Conservation (phyloP, 92 coral and sea anemone species). For the Heteractis magnifica region DNA sequence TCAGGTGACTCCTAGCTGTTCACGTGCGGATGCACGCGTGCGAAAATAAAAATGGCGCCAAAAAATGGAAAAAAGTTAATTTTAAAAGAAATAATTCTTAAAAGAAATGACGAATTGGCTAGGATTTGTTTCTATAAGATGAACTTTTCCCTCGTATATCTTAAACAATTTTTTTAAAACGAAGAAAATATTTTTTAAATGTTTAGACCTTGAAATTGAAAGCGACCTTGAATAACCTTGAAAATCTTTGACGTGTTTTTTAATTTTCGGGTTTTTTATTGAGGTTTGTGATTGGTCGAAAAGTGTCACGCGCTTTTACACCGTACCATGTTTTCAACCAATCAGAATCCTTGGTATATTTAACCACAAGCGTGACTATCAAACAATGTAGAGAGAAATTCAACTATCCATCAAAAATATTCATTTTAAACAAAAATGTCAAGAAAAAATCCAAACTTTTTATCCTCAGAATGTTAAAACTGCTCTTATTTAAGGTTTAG, state of each 20-base stretch:
- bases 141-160: neutral
- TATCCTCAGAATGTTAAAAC: too few relatives aligned
- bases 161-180: neutral
- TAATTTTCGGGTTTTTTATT: neutral
- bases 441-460: too few relatives aligned
- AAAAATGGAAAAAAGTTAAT: too few relatives aligned
- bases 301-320: neutral
- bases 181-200: too few relatives aligned
- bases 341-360: neutral
- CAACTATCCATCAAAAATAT: too few relatives aligned
- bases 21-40: too few relatives aligned
- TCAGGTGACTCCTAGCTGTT: too few relatives aligned
- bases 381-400: conserved; percentile 4
- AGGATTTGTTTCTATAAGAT: too few relatives aligned
- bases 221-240: conserved; percentile 4
- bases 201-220: neutral
- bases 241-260: neutral
- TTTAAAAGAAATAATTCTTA: too few relatives aligned
- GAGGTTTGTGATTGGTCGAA: conserved; percentile 19
- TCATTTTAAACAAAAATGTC: too few relatives aligned
- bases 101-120: too few relatives aligned
- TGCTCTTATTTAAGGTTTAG: neutral
- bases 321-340: neutral
- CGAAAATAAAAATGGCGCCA: too few relatives aligned
- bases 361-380: neutral